Evolutionary conservation across 2,113 vertebrate species (phyloP).

Genomic region (Engystomops pustulosus): DNA sequence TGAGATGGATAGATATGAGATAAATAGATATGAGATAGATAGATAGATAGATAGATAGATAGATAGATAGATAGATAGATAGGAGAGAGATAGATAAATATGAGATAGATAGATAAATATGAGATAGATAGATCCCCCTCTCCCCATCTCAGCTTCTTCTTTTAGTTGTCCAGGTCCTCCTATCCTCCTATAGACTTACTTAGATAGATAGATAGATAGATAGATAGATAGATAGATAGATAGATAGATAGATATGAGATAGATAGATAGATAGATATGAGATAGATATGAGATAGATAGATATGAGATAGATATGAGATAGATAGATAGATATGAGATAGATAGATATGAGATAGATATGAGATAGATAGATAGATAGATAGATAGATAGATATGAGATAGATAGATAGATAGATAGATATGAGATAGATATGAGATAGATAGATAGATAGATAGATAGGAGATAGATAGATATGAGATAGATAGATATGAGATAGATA

Average conservation of each 20-base stretch:
- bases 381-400: no score
- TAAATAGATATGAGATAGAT: slow-evolving; percentile 7
- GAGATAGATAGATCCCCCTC: not conserved
- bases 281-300: no score
- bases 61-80: not conserved
- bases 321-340: no score
- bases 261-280: not conserved
- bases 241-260: slow-evolving; percentile 2
- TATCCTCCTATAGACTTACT: no score
- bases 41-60: not conserved
- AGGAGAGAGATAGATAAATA: not conserved
- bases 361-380: no score
- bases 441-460: slow-evolving; percentile 4
- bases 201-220: not conserved
- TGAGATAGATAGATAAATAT: not conserved
- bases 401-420: no score
- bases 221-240: slow-evolving; percentile 9
- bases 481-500: not conserved
- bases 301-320: no score
- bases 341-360: no score
- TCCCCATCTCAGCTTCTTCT: no score
- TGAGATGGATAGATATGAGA: not conserved
- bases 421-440: no score
- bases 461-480: no score
- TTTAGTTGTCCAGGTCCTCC: no score